Base-by-base conservation (phyloP, 2,113 vertebrate species). In the Triplophysa rosa region DNA sequence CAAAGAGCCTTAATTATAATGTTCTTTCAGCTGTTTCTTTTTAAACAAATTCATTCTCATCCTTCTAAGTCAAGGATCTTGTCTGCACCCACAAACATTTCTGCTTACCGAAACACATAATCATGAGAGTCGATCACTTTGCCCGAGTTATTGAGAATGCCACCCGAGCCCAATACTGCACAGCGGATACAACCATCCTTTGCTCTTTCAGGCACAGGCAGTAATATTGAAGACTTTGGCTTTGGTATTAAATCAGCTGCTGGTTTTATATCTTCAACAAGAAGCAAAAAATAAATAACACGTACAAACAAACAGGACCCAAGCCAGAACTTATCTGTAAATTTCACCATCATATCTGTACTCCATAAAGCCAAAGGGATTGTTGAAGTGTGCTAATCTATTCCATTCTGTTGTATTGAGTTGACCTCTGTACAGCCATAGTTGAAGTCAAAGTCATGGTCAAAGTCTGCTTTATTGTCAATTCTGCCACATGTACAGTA, bases 301-400 rank as follows among this genome's bases (percentile, higher is more conserved):
- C 0, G 11, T 11, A 8, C 2, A 45, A 45, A 45, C 42, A 10
- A 8, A 11, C 42, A 45, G 42, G 8, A 45, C 42, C 42, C 1
- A 11, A 45, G 23, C 1, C 17, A n/a, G 16, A 14, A 11, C 10
- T 4, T 1, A 62, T 12, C 9, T n/a, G 6, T 62, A 0, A 14
- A 10, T 45, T 92, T 93, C 84, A 97, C 95, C 0, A 21, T 91
- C 84, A 29, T 92, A 90, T 3, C 91, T 90, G 91, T 88, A 87
- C 2, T 89, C 91, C 95, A 96, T 96, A 75, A 96, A 98, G 56
- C 96, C 95, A 49, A 86, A 98, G 0, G 95, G 96, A 0, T 93
- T 95, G 10, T 85, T 71, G 21, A 97, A 97, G 75, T 97, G 95
- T 7, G 94, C 91, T 17, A 97, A 90, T 9, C 93, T 88, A 12